These are phyloP conservation scores for Apantesis nais DNA, from an alignment of 2,888 invertebrate species.

Conservation along the genomic window DNA sequence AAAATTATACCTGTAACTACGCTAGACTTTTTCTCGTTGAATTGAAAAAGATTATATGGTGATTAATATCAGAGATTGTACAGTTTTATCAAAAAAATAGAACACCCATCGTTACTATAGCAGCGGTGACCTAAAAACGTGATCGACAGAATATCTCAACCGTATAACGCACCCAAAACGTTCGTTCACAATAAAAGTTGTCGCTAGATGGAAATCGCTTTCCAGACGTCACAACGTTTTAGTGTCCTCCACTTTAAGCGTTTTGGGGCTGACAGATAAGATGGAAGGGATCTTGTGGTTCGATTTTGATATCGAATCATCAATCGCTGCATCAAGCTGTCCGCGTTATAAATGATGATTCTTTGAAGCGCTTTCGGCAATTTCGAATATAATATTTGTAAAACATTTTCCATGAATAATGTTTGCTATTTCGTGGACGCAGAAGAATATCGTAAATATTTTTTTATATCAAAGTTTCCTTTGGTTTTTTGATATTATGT, in stretches of 20 bases:
- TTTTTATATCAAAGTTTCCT: background rate
- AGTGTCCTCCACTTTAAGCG: background rate
- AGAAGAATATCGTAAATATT: background rate
- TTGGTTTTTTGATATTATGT: background rate
- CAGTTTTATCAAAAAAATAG: background rate
- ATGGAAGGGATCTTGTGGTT: slow-evolving; percentile 30
- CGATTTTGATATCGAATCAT: slow-evolving; percentile 24
- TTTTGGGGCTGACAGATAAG: slow-evolving; percentile 27
- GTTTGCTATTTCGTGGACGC: background rate
- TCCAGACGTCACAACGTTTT: slow-evolving; percentile 18
- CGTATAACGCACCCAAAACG: slow-evolving; percentile 1
- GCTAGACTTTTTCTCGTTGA: too few species aligned
- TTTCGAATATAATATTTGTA: slow-evolving; percentile 8
- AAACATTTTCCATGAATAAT: background rate
- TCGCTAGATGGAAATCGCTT: slow-evolving; percentile 31
- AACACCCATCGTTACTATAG: background rate
- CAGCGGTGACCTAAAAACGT: slow-evolving; percentile 2
- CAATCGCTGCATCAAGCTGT: slow-evolving; percentile 43
- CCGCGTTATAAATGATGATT: slow-evolving; percentile 35
- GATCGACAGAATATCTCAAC: slow-evolving; percentile 9
- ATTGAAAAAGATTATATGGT: too few species aligned
- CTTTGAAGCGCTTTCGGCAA: slow-evolving; percentile 17
- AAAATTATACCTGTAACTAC: too few species aligned
- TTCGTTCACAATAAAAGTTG: slow-evolving; percentile 19
- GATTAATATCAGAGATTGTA: background rate